phyloP scores from a whole-genome alignment of 2,113 vertebrate species.

The Pogonocichla stellata region DNA sequence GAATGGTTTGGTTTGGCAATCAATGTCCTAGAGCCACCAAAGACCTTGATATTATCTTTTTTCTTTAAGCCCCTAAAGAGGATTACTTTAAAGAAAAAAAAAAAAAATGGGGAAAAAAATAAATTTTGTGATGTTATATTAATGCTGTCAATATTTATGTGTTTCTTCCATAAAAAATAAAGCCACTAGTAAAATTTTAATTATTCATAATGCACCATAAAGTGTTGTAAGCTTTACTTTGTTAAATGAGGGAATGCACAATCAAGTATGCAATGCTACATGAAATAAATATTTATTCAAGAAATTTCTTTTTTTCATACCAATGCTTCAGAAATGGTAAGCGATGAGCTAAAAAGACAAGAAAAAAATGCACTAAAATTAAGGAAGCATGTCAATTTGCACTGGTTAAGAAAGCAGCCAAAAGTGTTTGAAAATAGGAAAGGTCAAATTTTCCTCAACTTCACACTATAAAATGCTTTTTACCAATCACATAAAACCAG shows the following conservation, averaged over 20 bases:
- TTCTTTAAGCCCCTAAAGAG: constrained; percentile 38
- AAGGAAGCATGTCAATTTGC: neutral
- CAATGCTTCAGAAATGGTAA: neutral
- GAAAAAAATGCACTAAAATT: neutral
- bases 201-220: neutral
- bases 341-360: neutral
- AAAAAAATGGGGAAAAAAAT: neutral
- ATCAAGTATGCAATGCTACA: neutral
- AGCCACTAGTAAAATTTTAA: neutral
- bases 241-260: neutral
- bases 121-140: neutral
- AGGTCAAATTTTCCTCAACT: neutral
- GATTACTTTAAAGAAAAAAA: neutral
- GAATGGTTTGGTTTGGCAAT: constrained; percentile 64
- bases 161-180: neutral
- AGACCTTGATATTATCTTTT: constrained; percentile 50
- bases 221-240: neutral
- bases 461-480: neutral
- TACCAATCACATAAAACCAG: neutral
- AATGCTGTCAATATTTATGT: neutral
- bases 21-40: constrained; percentile 56
- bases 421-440: neutral
- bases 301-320: neutral
- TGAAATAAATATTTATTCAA: neutral
- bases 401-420: neutral